Evolutionary conservation across 2,113 vertebrate species (phyloP).

Genomic region (Nesogale talazaci): DNA sequence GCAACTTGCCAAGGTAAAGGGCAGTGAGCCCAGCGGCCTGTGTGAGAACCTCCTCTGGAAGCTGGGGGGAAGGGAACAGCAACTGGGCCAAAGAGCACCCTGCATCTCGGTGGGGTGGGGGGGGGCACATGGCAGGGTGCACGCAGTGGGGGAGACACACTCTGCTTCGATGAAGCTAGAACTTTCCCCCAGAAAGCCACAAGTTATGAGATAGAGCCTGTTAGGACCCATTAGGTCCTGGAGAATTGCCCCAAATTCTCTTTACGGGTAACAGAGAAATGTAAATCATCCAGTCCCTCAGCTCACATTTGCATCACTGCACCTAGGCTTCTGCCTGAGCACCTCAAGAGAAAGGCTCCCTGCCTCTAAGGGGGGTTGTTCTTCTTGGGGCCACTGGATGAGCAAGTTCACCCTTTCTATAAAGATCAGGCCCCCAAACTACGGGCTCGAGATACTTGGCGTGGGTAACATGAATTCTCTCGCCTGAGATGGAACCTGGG

Average conservation of each 20-base stretch:
- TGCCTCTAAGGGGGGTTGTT: background rate
- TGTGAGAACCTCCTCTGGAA: background rate
- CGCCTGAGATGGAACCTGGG: background rate
- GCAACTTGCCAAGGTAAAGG: slow-evolving; percentile 90
- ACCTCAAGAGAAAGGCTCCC: background rate
- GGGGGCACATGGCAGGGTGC: no score
- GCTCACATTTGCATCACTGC: background rate
- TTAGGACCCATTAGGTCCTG: no score
- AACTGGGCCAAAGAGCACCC: background rate
- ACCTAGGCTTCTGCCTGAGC: background rate
- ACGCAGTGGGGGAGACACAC: no score
- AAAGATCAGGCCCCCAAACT: background rate
- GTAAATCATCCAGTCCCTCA: background rate
- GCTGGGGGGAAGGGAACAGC: background rate
- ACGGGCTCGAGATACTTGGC: background rate
- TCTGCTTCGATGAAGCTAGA: background rate
- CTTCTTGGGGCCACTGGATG: background rate
- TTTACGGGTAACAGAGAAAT: background rate
- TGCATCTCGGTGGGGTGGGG: background rate
- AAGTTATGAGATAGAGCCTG: background rate
- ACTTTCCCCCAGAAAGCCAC: background rate
- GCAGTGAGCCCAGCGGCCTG: no score
- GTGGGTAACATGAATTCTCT: background rate
- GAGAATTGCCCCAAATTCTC: background rate
- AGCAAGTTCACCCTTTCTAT: background rate